These are phyloP conservation scores for Caenorhabditis remanei DNA, from an alignment of 1,140 invertebrate species.

Conservation along the genomic window DNA sequence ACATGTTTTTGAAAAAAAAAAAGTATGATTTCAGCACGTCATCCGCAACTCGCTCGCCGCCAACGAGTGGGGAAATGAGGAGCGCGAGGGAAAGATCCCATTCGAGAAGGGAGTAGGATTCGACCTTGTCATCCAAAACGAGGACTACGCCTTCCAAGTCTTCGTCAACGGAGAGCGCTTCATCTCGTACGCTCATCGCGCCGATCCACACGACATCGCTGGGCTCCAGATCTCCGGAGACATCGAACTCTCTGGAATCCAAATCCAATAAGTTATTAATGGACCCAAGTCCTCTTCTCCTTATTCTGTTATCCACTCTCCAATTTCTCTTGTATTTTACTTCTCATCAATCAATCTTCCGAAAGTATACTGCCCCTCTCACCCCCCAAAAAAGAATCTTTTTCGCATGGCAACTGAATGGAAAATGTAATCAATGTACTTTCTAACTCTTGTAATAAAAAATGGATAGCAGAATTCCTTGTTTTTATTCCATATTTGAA, in stretches of 20 bases:
- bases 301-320: conserved; percentile 17
- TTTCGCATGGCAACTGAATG: conserved; percentile 49
- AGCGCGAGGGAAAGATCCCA: conserved; percentile 74
- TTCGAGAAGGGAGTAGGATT: conserved; percentile 75
- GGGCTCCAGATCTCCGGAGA: conserved; percentile 77
- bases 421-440: conserved; percentile 10
- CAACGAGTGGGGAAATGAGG: conserved; percentile 76
- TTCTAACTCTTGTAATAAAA: conserved; percentile 27
- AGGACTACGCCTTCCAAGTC: conserved; percentile 77
- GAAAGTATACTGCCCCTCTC: conserved; percentile 37
- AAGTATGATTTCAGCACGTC: conserved; percentile 63
- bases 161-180: conserved; percentile 75
- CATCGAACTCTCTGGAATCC: conserved; percentile 73
- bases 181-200: conserved; percentile 74
- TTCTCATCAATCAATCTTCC: neutral
- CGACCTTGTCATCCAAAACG: conserved; percentile 75
- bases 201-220: conserved; percentile 74
- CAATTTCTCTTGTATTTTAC: neutral
- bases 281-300: neutral
- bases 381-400: conserved; percentile 3
- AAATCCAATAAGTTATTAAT: conserved; percentile 69
- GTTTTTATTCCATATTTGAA: neutral
- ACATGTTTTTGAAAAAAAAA: neutral
- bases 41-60: conserved; percentile 73
- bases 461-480: conserved; percentile 21